Evolutionary conservation across 1,140 invertebrate genomes (phyloP), one percentile per base, ranked within the genome.

Genomic region (Caerostris extrusa): DNA sequence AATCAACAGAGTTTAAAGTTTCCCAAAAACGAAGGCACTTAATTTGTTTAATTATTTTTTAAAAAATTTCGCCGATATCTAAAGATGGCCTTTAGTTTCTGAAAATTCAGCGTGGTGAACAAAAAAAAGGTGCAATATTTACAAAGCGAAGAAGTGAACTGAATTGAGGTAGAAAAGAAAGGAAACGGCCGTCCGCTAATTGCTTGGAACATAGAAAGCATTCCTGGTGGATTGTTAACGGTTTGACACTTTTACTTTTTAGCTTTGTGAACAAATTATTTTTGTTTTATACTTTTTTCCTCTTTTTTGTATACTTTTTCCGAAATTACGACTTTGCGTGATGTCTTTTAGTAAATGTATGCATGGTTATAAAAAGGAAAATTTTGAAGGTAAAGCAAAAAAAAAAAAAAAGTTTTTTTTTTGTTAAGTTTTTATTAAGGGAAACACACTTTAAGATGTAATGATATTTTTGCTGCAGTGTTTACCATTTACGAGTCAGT

Each of bases 1-100:
- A 10, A 50, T 77, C 69, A n/a, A n/a, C n/a, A n/a, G n/a, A n/a
- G n/a, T n/a, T n/a, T n/a, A n/a, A n/a, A n/a, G n/a, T n/a, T n/a
- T n/a, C n/a, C n/a, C n/a, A n/a, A n/a, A n/a, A n/a, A n/a, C n/a
- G n/a, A n/a, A n/a, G n/a, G n/a, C n/a, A n/a, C n/a, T n/a, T n/a
- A n/a, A n/a, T n/a, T n/a, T n/a, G n/a, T n/a, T n/a, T n/a, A n/a
- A n/a, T n/a, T n/a, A n/a, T n/a, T n/a, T n/a, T n/a, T n/a, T n/a
- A n/a, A 85, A 85, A 85, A 85, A 85, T 85, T 57, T 10, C 55
- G 55, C n/a, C n/a, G 82, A 85, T 85, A 85, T 50, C 71, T 1
- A 50, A 53, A 77, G 34, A 77, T 77, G 10, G 71, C 5, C 34
- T 50, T 34, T 14, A 53, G 71, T 50, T 77, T 50, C 2, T 2